Conservation (phyloP, 2,797 vertebrate genomes). For the Rhabdophis nuchalis region DNA sequence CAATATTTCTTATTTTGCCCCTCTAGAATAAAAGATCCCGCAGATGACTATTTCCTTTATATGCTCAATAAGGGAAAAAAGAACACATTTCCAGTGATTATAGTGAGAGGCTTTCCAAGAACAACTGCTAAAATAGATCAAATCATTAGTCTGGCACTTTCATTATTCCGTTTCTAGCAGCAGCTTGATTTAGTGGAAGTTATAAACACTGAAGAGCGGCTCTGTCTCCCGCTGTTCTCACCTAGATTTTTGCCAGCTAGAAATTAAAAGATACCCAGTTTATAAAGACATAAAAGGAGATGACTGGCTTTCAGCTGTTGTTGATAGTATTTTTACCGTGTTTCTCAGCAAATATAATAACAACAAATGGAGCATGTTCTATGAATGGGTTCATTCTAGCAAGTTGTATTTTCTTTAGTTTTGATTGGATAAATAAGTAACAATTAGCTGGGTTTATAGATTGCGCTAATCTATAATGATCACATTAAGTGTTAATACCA, state of each 20-base stretch:
- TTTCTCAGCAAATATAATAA: not conserved
- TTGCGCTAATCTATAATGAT: not conserved
- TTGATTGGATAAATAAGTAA: not conserved
- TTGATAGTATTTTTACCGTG: not conserved
- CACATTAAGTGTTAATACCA: no score
- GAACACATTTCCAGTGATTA: not conserved
- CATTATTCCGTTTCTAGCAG: not conserved
- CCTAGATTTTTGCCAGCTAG: not conserved
- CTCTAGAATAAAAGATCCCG: not conserved
- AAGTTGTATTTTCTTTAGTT: not conserved
- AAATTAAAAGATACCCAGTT: not conserved
- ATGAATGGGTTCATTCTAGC: not conserved
- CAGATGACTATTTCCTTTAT: not conserved
- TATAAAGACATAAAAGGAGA: not conserved
- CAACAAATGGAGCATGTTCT: not conserved
- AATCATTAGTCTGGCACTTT: not conserved
- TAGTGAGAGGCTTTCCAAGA: constrained; percentile 1
- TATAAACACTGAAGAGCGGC: not conserved
- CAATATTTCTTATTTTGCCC: not conserved
- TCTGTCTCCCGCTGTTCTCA: not conserved
- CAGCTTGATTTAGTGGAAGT: not conserved
- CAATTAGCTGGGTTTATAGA: not conserved
- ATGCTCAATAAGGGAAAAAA: not conserved
- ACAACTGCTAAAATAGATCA: constrained; percentile 1
- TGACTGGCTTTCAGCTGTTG: constrained; percentile 13